These are phyloP conservation scores for Drosophila quadrilineata DNA, from an alignment of 1,140 invertebrate species.

Conservation along the genomic window DNA sequence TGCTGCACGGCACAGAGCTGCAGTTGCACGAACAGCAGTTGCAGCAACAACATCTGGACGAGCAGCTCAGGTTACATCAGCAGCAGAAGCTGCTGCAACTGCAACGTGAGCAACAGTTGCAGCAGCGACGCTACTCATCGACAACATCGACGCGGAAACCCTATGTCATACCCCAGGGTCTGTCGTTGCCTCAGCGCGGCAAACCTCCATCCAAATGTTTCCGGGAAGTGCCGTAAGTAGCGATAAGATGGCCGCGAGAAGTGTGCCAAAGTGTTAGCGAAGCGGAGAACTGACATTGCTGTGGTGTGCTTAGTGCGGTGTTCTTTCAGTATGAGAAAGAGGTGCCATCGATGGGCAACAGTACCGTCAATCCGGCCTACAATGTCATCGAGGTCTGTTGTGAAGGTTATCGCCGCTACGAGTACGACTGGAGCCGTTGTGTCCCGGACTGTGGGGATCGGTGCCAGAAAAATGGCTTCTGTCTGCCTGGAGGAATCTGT, in stretches of 20 bases:
- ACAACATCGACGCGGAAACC: slow-evolving; percentile 63
- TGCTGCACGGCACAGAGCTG: slow-evolving; percentile 53
- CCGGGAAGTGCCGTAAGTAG: slow-evolving; percentile 80
- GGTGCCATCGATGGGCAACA: slow-evolving; percentile 66
- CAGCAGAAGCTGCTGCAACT: slow-evolving; percentile 41
- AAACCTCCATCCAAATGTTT: slow-evolving; percentile 62
- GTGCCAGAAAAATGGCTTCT: slow-evolving; percentile 83
- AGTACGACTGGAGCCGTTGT: slow-evolving; percentile 83
- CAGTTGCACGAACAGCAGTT: slow-evolving; percentile 59
- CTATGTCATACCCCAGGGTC: slow-evolving; percentile 53
- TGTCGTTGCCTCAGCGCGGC: slow-evolving; percentile 62
- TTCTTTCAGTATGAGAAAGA: slow-evolving; percentile 77
- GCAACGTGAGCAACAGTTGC: slow-evolving; percentile 47
- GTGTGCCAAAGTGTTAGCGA: too few species aligned
- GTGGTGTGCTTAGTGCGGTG: slow-evolving; percentile 43
- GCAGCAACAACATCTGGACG: slow-evolving; percentile 51
- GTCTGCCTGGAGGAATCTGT: slow-evolving; percentile 84
- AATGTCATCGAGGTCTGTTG: slow-evolving; percentile 84
- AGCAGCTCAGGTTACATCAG: slow-evolving; percentile 46
- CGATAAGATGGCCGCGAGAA: neutral
- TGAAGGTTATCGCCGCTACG: slow-evolving; percentile 83
- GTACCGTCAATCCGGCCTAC: slow-evolving; percentile 41
- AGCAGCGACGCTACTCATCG: slow-evolving; percentile 49
- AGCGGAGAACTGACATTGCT: too few species aligned
- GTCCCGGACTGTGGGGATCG: slow-evolving; percentile 83